Evolutionary conservation across 2,797 vertebrate genomes (phyloP), one percentile per base, ranked within the genome.

Genomic region (Prunella strophiata): DNA sequence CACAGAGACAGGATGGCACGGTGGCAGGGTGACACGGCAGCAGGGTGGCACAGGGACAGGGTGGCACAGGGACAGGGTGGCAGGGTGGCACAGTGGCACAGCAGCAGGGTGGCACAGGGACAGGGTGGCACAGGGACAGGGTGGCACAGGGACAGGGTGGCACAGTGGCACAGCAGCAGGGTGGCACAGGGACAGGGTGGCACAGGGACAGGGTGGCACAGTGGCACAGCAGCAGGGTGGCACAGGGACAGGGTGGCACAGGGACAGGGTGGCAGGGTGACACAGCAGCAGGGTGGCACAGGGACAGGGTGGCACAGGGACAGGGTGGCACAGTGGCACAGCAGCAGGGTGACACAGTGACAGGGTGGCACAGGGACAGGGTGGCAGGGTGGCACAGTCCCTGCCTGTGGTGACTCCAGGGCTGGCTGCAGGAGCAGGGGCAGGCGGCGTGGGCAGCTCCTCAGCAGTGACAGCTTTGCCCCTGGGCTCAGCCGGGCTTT

Each of bases 271-370:
- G 48, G 9, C 48, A 51, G 3, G 4, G 16, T 5, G 51, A 5
- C 16, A 29, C 9, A 2, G 50, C 7, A 16, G 20, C 15, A 32
- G 57, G 57, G 25, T 59, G 57, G 8, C 57, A 26, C 23, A 5
- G 34, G 1, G 14, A 5, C 50, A 29, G 16, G 16, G 10, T 51
- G 50, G 10, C 50, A 27, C 9, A 6, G 50, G 16, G 50, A 2
- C 11, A 58, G 6, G 8, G 32, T 29, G 29, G 26, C 26, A 36
- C n/a, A 5, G 13, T 21, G 26, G 9, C 42, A 38, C 3, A 2
- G 13, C 1, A 7, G 2, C 14, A 38, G 5, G 5, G 5, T 34
- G 42, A 5, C 21, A 43, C 4, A 2, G 15, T 7, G 6, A 2
- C 11, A 62, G 42, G 22, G 15, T 36, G 47, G 10, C 16, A 48